These are phyloP conservation scores for Drosophila baimaii DNA, from an alignment of 1,140 invertebrate genomes.

Conservation along the genomic window DNA sequence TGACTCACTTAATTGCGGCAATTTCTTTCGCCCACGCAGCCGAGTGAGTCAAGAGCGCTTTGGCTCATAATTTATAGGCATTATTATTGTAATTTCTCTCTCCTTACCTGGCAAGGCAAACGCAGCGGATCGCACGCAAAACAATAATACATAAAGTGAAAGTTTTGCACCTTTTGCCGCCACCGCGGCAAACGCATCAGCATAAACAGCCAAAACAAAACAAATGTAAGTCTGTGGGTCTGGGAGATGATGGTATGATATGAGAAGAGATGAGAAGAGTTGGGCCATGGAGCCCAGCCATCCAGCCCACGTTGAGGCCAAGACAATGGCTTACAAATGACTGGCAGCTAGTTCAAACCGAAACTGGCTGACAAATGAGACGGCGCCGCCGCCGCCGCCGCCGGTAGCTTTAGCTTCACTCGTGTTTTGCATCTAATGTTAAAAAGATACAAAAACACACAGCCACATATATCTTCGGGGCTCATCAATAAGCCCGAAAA, in stretches of 20 bases:
- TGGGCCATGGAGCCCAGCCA: conserved; percentile 48
- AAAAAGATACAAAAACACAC: conserved; percentile 28
- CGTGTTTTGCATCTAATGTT: conserved; percentile 38
- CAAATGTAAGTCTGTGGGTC: conserved; percentile 54
- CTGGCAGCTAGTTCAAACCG: conserved; percentile 60
- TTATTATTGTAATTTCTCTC: conserved; percentile 78
- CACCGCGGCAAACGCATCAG: conserved; percentile 58
- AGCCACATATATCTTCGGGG: conserved; percentile 18
- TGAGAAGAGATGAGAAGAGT: conserved; percentile 52
- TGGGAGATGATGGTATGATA: conserved; percentile 36
- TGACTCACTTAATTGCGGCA: conserved; percentile 64
- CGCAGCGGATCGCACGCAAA: conserved; percentile 71
- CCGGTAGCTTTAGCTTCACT: conserved; percentile 33
- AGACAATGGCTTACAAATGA: conserved; percentile 79
- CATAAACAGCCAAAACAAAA: conserved; percentile 57
- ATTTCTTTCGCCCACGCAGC: conserved; percentile 65
- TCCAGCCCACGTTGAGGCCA: conserved; percentile 41
- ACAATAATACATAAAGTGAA: conserved; percentile 78
- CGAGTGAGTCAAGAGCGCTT: conserved; percentile 42
- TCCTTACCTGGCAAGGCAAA: conserved; percentile 22
- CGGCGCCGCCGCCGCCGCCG: conserved; percentile 47
- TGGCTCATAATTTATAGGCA: conserved; percentile 73
- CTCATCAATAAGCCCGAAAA: conserved; percentile 53
- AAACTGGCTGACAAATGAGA: conserved; percentile 74
- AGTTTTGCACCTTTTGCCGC: conserved; percentile 73